Evolutionary conservation across 1,140 invertebrate genomes (phyloP).

Genomic region (Trichonephila inaurata): DNA sequence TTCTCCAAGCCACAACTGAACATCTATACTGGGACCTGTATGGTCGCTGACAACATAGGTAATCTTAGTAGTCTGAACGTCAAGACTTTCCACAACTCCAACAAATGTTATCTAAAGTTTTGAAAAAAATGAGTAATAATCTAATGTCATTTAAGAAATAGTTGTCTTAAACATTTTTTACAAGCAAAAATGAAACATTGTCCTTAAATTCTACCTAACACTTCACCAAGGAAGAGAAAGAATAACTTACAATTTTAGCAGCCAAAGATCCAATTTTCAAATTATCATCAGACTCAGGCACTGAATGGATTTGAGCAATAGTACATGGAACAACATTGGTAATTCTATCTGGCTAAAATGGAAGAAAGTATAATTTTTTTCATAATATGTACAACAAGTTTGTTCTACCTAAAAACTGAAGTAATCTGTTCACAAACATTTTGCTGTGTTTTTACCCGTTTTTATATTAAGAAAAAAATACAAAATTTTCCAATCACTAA

Average conservation of each 20-base stretch:
- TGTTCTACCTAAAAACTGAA: no score
- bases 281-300: constrained; percentile 66
- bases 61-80: constrained; percentile 70
- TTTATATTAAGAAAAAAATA: no score
- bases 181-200: no score
- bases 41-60: constrained; percentile 65
- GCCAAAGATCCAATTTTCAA: constrained; percentile 67
- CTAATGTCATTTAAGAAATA: not conserved
- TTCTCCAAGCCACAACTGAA: constrained; percentile 76
- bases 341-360: constrained; percentile 58
- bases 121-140: not conserved
- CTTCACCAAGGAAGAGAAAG: not conserved
- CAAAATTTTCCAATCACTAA: no score
- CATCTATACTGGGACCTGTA: constrained; percentile 62
- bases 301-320: constrained; percentile 64
- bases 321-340: constrained; percentile 73
- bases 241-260: constrained; percentile 70
- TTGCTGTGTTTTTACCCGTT: no score
- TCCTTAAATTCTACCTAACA: no score
- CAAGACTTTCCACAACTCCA: constrained; percentile 68
- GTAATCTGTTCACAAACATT: no score
- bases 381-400: not conserved
- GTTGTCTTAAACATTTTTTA: not conserved
- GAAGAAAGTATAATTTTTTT: not conserved
- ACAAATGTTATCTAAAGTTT: constrained; percentile 72